These are phyloP conservation scores for Epiblema foenella DNA, from an alignment of 2,888 invertebrate genomes.

Conservation along the genomic window DNA sequence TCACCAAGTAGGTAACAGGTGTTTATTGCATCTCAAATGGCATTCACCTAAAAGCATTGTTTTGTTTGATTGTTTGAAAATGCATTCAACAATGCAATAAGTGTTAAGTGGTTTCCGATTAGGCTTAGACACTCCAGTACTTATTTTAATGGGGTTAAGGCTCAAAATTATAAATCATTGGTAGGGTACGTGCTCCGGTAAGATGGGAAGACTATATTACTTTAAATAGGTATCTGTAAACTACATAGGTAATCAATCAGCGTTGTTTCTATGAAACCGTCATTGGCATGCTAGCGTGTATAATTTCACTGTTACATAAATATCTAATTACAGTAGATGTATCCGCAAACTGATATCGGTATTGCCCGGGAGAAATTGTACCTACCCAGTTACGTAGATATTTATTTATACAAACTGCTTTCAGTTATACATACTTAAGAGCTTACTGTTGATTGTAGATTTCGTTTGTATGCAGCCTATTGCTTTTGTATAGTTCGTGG, in stretches of 20 bases:
- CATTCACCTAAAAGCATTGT: slow-evolving; percentile 35
- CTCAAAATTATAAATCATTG: background rate
- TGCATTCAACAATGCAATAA: slow-evolving; percentile 22
- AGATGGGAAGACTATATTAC: slow-evolving; percentile 7
- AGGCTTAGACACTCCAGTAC: background rate
- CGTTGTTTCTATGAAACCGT: slow-evolving; percentile 21
- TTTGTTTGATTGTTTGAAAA: slow-evolving; percentile 32
- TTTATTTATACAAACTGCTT: background rate
- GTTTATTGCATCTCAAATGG: slow-evolving; percentile 25
- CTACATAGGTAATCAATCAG: background rate
- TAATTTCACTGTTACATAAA: slow-evolving; percentile 40
- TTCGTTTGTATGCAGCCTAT: background rate
- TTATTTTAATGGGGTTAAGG: background rate
- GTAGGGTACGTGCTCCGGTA: background rate
- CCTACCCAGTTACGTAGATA: background rate
- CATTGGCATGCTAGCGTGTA: slow-evolving; percentile 16
- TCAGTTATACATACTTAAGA: background rate
- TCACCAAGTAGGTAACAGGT: slow-evolving; percentile 15
- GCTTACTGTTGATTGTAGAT: background rate
- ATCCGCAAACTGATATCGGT: slow-evolving; percentile 25
- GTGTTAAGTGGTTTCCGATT: slow-evolving; percentile 15
- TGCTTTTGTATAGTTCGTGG: too few species aligned
- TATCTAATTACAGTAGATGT: slow-evolving; percentile 38
- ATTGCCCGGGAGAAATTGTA: slow-evolving; percentile 25
- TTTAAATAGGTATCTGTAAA: background rate